phyloP scores from a whole-genome alignment of 1,140 invertebrate species.

The Sycophila sp. region DNA sequence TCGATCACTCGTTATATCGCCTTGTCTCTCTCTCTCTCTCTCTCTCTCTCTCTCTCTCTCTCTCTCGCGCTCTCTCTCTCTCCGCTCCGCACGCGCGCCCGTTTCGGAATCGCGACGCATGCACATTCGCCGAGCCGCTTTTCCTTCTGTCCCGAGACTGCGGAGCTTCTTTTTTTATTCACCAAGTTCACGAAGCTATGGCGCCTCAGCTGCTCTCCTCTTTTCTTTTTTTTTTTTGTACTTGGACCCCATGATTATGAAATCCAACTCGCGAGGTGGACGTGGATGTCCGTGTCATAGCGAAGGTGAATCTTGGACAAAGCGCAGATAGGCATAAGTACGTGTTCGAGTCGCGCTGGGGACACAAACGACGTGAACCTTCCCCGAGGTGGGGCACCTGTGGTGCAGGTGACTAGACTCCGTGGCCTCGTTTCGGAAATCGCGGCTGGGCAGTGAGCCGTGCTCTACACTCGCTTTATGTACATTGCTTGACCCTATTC shows the following conservation, averaged over 20 bases:
- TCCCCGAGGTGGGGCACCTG: neutral
- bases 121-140: neutral
- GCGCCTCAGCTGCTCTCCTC: constrained; percentile 21
- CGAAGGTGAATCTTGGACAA: neutral
- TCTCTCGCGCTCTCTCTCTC: constrained; percentile 24
- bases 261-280: neutral
- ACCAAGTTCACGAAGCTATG: neutral
- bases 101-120: neutral
- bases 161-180: neutral
- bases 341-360: neutral
- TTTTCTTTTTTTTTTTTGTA: neutral
- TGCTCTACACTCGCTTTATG: neutral
- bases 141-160: neutral
- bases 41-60: neutral
- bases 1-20: constrained; percentile 19
- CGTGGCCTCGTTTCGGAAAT: neutral
- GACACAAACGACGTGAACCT: neutral
- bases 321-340: neutral
- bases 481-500: neutral
- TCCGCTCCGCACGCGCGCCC: neutral
- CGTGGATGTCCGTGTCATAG: neutral
- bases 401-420: neutral
- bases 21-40: neutral
- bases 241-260: constrained; percentile 1
- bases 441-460: neutral